Evolutionary conservation across 2,888 invertebrate species (phyloP).

Genomic region (Latrodectus elegans): DNA sequence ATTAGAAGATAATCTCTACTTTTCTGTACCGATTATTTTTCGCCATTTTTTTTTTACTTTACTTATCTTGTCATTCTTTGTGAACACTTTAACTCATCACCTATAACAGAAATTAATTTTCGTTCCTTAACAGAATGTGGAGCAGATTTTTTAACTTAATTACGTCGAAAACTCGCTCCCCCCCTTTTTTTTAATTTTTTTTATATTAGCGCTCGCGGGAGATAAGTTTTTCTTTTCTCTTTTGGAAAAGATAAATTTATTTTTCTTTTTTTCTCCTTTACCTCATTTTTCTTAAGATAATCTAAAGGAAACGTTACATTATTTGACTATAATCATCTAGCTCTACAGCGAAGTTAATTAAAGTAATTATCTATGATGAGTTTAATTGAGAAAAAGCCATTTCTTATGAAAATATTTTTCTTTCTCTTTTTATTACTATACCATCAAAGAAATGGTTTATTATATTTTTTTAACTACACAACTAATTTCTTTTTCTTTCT

Average conservation of each 20-base stretch:
- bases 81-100: conserved; percentile 65
- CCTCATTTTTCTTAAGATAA: conserved; percentile 25
- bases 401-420: conserved; percentile 40
- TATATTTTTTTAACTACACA: too few relatives aligned
- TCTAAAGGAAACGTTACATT: conserved; percentile 44
- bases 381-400: conserved; percentile 62
- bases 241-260: conserved; percentile 46
- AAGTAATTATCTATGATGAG: conserved; percentile 64
- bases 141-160: conserved; percentile 69
- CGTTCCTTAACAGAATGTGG: conserved; percentile 40
- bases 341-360: conserved; percentile 55
- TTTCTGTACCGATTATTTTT: conserved; percentile 58
- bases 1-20: conserved; percentile 68
- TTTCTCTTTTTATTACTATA: conserved; percentile 1
- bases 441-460: conserved; percentile 10
- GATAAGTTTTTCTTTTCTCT: conserved; percentile 34
- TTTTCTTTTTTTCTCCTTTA: conserved; percentile 26
- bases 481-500: conserved; percentile 1
- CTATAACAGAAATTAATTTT: conserved; percentile 68
- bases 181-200: conserved; percentile 22
- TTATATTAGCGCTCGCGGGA: conserved; percentile 28
- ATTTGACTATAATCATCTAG: conserved; percentile 54
- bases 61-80: conserved; percentile 47
- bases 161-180: conserved; percentile 23
- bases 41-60: conserved; percentile 7